Percentiles rank a stretch among this genome's conserved stretches.
These are phyloP conservation scores for Candidula unifasciata DNA, from an alignment of 2,888 invertebrate species.

Conservation along the genomic window DNA sequence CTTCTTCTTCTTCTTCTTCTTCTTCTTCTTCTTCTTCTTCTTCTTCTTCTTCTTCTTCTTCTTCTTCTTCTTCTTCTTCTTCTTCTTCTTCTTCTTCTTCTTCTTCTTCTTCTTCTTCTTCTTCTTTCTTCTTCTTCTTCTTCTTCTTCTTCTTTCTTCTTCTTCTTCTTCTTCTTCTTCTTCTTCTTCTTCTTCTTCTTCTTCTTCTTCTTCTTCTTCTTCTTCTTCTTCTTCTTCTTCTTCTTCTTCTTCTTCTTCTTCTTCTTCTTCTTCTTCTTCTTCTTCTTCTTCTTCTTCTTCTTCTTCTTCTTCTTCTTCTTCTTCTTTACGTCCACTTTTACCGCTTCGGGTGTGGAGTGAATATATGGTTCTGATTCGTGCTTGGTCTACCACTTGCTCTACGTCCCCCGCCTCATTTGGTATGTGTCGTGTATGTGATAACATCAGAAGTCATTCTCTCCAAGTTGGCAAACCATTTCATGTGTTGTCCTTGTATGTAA, in stretches of 20 bases:
- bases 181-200: conserved; percentile 39
- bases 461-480: too few relatives aligned
- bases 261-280: conserved; percentile 35
- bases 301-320: conserved; percentile 1
- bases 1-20: conserved; percentile 5
- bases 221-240: conserved; percentile 39
- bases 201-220: conserved; percentile 37
- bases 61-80: not conserved
- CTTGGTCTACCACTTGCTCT: too few relatives aligned
- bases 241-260: conserved; percentile 39
- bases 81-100: conserved; percentile 5
- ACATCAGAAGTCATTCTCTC: too few relatives aligned
- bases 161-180: conserved; percentile 20
- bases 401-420: too few relatives aligned
- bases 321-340: too few relatives aligned
- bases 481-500: too few relatives aligned
- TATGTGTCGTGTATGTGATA: too few relatives aligned
- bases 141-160: not conserved
- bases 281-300: conserved; percentile 4
- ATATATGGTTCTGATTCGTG: too few relatives aligned
- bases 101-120: not conserved
- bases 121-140: not conserved
- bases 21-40: conserved; percentile 8
- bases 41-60: conserved; percentile 10
- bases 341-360: too few relatives aligned